These are phyloP conservation scores for Drosophila subquinaria DNA, from an alignment of 2,888 invertebrate genomes.

Conservation along the genomic window DNA sequence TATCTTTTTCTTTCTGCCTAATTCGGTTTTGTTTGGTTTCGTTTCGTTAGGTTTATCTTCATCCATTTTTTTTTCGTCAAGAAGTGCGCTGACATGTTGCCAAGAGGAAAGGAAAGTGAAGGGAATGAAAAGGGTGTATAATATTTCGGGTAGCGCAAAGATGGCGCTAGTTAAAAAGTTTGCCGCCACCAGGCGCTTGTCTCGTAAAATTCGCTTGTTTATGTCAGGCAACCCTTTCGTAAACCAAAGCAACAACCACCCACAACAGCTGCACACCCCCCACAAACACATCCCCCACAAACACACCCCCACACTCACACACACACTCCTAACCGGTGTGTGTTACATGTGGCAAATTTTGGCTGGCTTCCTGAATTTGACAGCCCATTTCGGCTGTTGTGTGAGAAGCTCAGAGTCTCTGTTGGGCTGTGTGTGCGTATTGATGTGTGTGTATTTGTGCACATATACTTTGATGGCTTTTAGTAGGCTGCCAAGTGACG, in stretches of 20 bases:
- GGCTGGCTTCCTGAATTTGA: constrained; percentile 57
- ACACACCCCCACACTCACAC: neutral
- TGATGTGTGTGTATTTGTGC: constrained; percentile 11
- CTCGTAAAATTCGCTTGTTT: constrained; percentile 71
- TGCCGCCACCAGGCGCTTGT: constrained; percentile 44
- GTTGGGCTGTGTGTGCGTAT: neutral
- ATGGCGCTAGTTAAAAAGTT: constrained; percentile 72
- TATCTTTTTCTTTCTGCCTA: neutral
- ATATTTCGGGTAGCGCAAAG: constrained; percentile 60
- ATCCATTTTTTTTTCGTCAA: constrained; percentile 25
- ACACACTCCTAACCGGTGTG: constrained; percentile 37
- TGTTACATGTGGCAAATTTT: constrained; percentile 64
- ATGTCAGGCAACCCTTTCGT: constrained; percentile 60
- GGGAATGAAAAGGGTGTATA: constrained; percentile 36
- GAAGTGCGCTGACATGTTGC: constrained; percentile 42
- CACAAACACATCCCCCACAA: constrained; percentile 2
- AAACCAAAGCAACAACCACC: constrained; percentile 14
- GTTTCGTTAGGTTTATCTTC: constrained; percentile 37
- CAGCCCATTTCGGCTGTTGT: constrained; percentile 35
- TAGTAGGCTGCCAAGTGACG: constrained; percentile 41
- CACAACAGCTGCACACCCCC: constrained; percentile 8
- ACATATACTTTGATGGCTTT: constrained; percentile 30
- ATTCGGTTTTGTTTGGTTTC: constrained; percentile 19
- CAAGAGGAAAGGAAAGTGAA: neutral
- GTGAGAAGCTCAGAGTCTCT: neutral